phyloP scores from a whole-genome alignment of 2,888 invertebrate species.

The Nebria brevicollis region DNA sequence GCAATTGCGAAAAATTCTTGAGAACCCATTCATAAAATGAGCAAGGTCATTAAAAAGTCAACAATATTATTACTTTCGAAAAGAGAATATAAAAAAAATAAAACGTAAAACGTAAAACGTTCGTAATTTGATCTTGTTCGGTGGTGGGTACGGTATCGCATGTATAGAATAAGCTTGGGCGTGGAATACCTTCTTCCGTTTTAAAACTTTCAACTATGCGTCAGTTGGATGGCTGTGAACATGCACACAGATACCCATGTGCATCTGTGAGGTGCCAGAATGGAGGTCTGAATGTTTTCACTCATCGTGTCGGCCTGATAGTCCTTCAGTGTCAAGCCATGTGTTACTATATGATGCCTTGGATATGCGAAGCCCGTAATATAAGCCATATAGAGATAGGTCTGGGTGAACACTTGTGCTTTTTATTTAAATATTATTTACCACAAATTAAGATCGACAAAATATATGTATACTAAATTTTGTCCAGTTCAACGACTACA shows the following conservation, averaged over 20 bases:
- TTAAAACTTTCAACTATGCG: background rate
- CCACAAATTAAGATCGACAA: no score
- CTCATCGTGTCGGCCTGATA: conserved; percentile 21
- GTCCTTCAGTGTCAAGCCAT: conserved; percentile 28
- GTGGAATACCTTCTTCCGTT: background rate
- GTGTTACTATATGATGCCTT: conserved; percentile 20
- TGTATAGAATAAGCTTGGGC: background rate
- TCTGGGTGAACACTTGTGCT: background rate
- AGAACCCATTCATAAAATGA: background rate
- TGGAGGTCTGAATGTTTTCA: conserved; percentile 2
- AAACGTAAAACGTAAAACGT: background rate
- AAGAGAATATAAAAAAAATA: background rate
- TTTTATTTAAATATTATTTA: no score
- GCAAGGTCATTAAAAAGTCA: background rate
- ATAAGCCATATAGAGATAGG: background rate
- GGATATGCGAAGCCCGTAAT: background rate
- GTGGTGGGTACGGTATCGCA: background rate
- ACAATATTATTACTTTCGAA: background rate
- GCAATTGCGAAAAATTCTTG: background rate
- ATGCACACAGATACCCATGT: background rate
- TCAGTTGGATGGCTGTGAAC: background rate
- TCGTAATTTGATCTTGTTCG: background rate
- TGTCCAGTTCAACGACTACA: no score
- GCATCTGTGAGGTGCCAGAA: background rate
- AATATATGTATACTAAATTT: no score